Percentiles rank a stretch among this genome's conserved stretches.
These are phyloP conservation scores for Apteryx mantelli DNA, from an alignment of 2,113 vertebrate genomes.

Conservation along the genomic window DNA sequence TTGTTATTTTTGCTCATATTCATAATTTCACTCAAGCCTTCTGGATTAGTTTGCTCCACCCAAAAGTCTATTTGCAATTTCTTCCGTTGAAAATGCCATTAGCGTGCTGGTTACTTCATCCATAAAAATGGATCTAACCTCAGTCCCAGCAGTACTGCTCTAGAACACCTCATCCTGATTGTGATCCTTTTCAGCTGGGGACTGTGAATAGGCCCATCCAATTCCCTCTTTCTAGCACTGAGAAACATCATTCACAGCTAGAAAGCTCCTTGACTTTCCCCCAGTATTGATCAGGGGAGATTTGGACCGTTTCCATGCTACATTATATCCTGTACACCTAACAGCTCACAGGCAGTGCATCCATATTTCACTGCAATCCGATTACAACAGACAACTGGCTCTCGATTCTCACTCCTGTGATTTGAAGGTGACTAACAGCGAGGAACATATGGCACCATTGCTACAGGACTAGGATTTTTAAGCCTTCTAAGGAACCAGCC, in stretches of 20 bases:
- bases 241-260: background rate
- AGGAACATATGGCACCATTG: conserved; percentile 47
- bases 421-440: conserved; percentile 53
- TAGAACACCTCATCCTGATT: background rate
- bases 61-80: background rate
- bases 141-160: background rate
- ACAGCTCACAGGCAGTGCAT: background rate
- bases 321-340: background rate
- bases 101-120: background rate
- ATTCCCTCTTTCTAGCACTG: background rate
- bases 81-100: background rate
- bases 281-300: background rate
- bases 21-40: background rate
- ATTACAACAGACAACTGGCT: conserved; percentile 35
- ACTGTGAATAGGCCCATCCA: background rate
- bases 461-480: background rate
- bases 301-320: background rate
- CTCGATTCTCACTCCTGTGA: conserved; percentile 14
- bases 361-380: conserved; percentile 24
- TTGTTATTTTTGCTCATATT: background rate
- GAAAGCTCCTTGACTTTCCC: conserved; percentile 13
- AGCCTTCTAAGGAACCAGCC: conserved; percentile 15
- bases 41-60: background rate
- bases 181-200: background rate
- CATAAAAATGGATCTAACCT: conserved; percentile 7